Base-by-base conservation (phyloP, 1,140 invertebrate species). In the Drosophila ironensis region DNA sequence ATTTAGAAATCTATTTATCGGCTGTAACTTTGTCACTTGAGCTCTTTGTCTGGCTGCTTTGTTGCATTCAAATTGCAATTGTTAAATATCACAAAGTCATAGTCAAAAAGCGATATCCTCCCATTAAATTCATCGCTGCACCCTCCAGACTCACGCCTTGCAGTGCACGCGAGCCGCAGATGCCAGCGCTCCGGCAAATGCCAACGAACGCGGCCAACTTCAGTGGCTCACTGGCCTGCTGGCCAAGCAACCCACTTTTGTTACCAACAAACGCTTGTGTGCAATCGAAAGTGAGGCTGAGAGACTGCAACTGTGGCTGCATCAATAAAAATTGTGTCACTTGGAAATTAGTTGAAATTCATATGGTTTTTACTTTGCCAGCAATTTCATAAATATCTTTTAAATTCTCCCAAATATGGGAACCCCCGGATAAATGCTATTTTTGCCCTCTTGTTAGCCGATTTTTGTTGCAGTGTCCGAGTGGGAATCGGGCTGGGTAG, bases 171-270 rank as follows among this genome's bases (percentile, higher is more conserved):
- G 28, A 64, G 8, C 12, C 8, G 12, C 66, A 75, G 64, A 57
- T 74, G 68, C 53, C 64, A 70, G 19, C 57, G 44, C 63, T 76
- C 56, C 25, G 73, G 66, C 72, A 84, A 82, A 84, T 84, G 80
- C 80, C 78, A 82, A 82, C 64, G 74, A 78, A 72, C 60, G 33
- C 19, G 53, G 22, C 54, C 33, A 28, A 50, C 52, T 35, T 73
- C 19, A 71, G 42, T 78, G 71, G 68, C 67, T 71, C 38, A 66
- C 33, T 67, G 64, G 78, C 64, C 75, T 80, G 76, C 61, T 80
- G 71, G 70, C 77, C 72, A 86, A 56, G 67, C 86, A 86, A 88
- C 78, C 84, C 76, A 88, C 86, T 88, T 88, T 64, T 44, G 44
- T 33, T 37, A 17, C 33, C 33, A 17, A 17, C 14, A 16, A 1